Evolutionary conservation across 2,113 vertebrate genomes (phyloP).

Genomic region (Xiphophorus hellerii): DNA sequence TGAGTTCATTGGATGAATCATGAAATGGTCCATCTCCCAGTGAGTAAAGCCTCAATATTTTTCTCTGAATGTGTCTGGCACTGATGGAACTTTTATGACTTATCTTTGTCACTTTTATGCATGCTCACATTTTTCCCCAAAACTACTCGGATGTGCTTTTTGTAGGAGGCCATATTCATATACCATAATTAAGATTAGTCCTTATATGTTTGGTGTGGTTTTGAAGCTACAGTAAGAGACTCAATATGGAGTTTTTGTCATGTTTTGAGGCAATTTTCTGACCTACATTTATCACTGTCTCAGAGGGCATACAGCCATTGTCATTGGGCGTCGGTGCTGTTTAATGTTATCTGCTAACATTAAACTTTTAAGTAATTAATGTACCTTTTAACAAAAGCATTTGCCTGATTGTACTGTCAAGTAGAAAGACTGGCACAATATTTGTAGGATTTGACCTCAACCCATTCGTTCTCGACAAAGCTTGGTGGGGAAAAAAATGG

Average conservation of each 20-base stretch:
- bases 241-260: neutral
- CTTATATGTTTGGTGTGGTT: neutral
- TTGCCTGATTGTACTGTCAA: no score
- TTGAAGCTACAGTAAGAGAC: neutral
- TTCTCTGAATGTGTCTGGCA: slow-evolving; percentile 47
- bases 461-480: no score
- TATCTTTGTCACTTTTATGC: slow-evolving; percentile 28
- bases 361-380: no score
- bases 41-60: slow-evolving; percentile 71
- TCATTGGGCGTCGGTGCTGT: no score
- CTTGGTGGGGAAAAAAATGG: neutral
- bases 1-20: slow-evolving; percentile 62
- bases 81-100: slow-evolving; percentile 44
- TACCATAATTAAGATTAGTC: neutral
- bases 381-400: no score
- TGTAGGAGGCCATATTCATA: neutral
- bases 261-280: neutral
- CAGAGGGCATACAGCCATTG: no score
- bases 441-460: no score
- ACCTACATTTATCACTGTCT: no score
- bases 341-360: no score
- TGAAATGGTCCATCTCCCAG: slow-evolving; percentile 47
- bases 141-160: neutral
- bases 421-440: no score
- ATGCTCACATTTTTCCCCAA: neutral